phyloP scores from a whole-genome alignment of 2,797 vertebrate genomes.

The Sphaeramia orbicularis region DNA sequence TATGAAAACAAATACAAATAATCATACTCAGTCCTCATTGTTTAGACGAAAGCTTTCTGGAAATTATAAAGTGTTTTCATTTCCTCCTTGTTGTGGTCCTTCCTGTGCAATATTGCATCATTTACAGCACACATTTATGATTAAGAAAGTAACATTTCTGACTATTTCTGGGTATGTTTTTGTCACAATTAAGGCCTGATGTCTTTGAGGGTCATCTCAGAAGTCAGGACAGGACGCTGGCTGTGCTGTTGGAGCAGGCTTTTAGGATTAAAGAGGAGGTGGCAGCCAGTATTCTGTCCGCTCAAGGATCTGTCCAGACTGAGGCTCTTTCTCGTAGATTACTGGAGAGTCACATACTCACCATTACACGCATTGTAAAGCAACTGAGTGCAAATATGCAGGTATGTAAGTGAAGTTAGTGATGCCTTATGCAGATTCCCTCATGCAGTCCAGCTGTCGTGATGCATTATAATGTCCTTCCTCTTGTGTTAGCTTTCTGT shows the following conservation, averaged over 20 bases:
- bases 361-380: conserved; percentile 85
- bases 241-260: conserved; percentile 86
- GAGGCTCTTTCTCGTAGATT: conserved; percentile 79
- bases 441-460: not conserved
- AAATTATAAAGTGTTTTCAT: not conserved
- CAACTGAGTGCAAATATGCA: conserved; percentile 88
- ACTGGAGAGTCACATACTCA: conserved; percentile 88
- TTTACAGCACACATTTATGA: conserved; percentile 5
- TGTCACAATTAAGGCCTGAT: conserved; percentile 47
- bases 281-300: conserved; percentile 73
- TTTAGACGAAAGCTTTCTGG: conserved; percentile 19
- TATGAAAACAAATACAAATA: conserved; percentile 26
- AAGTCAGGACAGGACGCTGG: conserved; percentile 80
- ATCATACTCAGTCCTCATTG: conserved; percentile 19
- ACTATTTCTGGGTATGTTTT: conserved; percentile 29
- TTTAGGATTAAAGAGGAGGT: conserved; percentile 87
- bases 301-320: conserved; percentile 72
- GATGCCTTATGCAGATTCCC: not conserved
- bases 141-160: not conserved
- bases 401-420: conserved; percentile 76
- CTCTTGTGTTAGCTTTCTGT: too few species aligned
- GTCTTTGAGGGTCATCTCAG: conserved; percentile 74
- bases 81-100: not conserved
- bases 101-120: not conserved
- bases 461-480: not conserved